Evolutionary conservation across 2,888 invertebrate species (phyloP).

Genomic region (Calameuta idolon): DNA sequence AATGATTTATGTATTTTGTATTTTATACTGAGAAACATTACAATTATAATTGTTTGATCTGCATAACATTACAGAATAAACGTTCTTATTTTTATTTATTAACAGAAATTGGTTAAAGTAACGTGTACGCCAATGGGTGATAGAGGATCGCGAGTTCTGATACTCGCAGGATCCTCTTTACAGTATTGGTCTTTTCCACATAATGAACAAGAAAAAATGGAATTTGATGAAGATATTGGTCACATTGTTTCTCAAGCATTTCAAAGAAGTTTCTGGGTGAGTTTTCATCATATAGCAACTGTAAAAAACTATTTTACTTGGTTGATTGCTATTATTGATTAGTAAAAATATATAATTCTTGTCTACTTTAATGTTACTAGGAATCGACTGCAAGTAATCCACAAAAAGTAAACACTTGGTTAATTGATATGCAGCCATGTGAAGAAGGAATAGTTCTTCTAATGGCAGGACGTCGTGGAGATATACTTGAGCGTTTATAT

Average conservation of each 20-base stretch:
- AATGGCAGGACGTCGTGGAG: constrained; percentile 73
- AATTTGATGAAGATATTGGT: constrained; percentile 82
- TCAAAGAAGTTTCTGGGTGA: constrained; percentile 77
- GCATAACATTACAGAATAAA: constrained; percentile 61
- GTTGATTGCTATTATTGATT: background rate
- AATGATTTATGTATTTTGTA: background rate
- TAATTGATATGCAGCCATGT: constrained; percentile 82
- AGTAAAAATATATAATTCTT: background rate
- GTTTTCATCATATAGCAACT: constrained; percentile 27
- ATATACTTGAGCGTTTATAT: constrained; percentile 76
- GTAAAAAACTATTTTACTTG: background rate
- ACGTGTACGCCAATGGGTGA: constrained; percentile 57
- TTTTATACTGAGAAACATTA: background rate
- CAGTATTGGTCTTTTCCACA: constrained; percentile 84
- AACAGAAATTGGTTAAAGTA: constrained; percentile 76
- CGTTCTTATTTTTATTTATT: background rate
- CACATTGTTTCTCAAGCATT: constrained; percentile 79
- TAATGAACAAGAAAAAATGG: constrained; percentile 76
- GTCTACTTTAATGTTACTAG: constrained; percentile 28
- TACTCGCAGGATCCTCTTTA: constrained; percentile 81
- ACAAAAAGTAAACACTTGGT: constrained; percentile 76
- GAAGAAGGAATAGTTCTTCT: constrained; percentile 76
- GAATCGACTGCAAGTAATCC: constrained; percentile 69
- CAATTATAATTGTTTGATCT: background rate
- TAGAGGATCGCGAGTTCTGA: constrained; percentile 73